Conservation (phyloP, 2,888 invertebrate genomes). For the Diarsia dahlii region DNA sequence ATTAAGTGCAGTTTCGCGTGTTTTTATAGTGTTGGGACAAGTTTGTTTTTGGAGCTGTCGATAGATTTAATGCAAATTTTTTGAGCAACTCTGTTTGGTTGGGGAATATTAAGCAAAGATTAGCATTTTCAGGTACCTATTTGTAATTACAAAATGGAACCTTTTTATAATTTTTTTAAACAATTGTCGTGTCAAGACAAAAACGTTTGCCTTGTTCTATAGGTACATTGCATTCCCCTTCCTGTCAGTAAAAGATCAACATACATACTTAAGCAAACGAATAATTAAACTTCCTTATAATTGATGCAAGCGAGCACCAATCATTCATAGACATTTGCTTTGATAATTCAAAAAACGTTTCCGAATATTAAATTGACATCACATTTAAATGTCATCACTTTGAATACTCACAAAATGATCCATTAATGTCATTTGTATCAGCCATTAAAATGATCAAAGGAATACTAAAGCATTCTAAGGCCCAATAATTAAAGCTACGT, state of each 20-base stretch:
- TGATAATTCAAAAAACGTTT: slow-evolving; percentile 27
- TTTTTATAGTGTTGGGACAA: slow-evolving; percentile 48
- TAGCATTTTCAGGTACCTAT: too few species aligned
- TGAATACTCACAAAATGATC: slow-evolving; percentile 40
- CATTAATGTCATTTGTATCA: slow-evolving; percentile 50
- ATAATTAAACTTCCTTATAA: neutral
- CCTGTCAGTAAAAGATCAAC: neutral
- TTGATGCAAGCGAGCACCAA: neutral
- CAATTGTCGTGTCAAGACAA: too few species aligned
- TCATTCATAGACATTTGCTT: neutral
- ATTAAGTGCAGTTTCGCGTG: slow-evolving; percentile 86
- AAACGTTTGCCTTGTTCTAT: too few species aligned
- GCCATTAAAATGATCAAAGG: slow-evolving; percentile 66
- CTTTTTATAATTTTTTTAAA: too few species aligned
- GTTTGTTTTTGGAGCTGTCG: slow-evolving; percentile 15
- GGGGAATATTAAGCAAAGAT: too few species aligned
- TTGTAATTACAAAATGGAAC: too few species aligned
- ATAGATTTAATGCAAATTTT: slow-evolving; percentile 26
- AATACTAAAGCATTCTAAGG: slow-evolving; percentile 52
- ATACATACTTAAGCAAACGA: neutral
- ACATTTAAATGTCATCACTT: slow-evolving; percentile 33
- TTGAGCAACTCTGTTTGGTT: neutral
- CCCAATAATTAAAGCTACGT: slow-evolving; percentile 49
- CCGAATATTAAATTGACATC: slow-evolving; percentile 25
- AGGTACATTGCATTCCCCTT: neutral